phyloP scores from a whole-genome alignment of 2,888 invertebrate species.

The Clanis bilineata region DNA sequence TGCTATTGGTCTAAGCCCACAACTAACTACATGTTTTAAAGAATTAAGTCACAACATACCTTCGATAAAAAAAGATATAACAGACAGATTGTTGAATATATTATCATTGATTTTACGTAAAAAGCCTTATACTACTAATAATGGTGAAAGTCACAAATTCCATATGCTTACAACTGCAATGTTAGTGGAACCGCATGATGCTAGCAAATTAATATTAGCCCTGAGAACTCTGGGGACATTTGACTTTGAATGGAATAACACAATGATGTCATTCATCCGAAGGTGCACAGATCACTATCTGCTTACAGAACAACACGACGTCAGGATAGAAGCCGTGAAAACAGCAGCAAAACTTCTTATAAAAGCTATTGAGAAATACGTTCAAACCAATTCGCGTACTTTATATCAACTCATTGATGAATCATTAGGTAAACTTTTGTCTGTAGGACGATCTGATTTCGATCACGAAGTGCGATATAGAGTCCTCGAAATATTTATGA shows the following conservation, averaged over 20 bases:
- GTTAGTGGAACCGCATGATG: constrained; percentile 85
- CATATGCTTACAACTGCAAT: constrained; percentile 65
- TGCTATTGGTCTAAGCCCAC: constrained; percentile 93
- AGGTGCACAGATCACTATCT: constrained; percentile 96
- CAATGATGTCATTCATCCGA: constrained; percentile 94
- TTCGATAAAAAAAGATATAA: constrained; percentile 93
- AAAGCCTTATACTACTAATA: constrained; percentile 86
- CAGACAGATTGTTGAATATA: constrained; percentile 95
- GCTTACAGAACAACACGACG: constrained; percentile 94
- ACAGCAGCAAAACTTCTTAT: constrained; percentile 95
- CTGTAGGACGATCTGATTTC: constrained; percentile 97
- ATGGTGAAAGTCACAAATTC: constrained; percentile 74
- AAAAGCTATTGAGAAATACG: constrained; percentile 88
- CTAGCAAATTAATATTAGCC: constrained; percentile 94
- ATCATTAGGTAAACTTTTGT: constrained; percentile 93
- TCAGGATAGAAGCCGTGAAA: constrained; percentile 94
- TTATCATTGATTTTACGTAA: constrained; percentile 95
- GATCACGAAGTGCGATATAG: constrained; percentile 96
- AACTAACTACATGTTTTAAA: constrained; percentile 94
- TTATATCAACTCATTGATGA: constrained; percentile 95
- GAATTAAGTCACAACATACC: constrained; percentile 96
- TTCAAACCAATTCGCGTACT: constrained; percentile 88
- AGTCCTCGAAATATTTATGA: constrained; percentile 95
- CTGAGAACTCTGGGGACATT: constrained; percentile 94
- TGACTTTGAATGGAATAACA: constrained; percentile 94